Evolutionary conservation across 2,888 invertebrate species (phyloP), one percentile per base, ranked within the genome.

Genomic region (Drosophila lacicola): DNA sequence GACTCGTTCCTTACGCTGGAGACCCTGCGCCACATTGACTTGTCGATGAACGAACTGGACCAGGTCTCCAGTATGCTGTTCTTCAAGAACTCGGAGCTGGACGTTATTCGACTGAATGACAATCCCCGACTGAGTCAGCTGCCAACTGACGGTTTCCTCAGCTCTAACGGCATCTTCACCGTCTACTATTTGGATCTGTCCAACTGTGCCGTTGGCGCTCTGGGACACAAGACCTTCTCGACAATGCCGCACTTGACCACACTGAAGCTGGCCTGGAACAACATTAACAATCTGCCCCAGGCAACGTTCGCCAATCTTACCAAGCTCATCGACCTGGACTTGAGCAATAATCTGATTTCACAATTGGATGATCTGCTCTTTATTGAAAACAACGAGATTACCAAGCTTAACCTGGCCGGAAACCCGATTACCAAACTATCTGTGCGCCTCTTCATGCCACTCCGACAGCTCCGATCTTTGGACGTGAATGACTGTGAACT

Each of bases 131-230:
- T 97, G 45, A 94, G 94, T 81, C 94, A 94, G 67, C 92, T 97
- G 62, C 96, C 96, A 0, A 93, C 92, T 17, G 93, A 95, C 74
- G 95, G 95, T 42, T 96, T 96, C 90, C 93, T 93, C 74, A 94
- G 94, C 76, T 93, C 93, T 33, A 94, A 94, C 39, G 94, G 94
- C 58, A 93, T 93, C 85, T 95, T 94, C 85, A 95, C 94, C 73
- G 94, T 95, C 66, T 95, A 95, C 90, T 93, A 94, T 45, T 95
- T 97, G 84, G 96, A 96, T 78, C 95, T 96, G 19, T 95, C 95
- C 4, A 94, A 95, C 89, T 97, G 96, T 89, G 95, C 95, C 10
- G 93, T 97, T 19, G 94, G 94, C 51, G 93, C 93, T 66, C 92
- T 95, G 58, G 93, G 94, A 46, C 94, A 94, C 74, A 94, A 94